Percentiles rank a stretch among this genome's conserved stretches.
Evolutionary conservation across 1,140 invertebrate genomes (phyloP).

Genomic region (Mylabris phalerata): DNA sequence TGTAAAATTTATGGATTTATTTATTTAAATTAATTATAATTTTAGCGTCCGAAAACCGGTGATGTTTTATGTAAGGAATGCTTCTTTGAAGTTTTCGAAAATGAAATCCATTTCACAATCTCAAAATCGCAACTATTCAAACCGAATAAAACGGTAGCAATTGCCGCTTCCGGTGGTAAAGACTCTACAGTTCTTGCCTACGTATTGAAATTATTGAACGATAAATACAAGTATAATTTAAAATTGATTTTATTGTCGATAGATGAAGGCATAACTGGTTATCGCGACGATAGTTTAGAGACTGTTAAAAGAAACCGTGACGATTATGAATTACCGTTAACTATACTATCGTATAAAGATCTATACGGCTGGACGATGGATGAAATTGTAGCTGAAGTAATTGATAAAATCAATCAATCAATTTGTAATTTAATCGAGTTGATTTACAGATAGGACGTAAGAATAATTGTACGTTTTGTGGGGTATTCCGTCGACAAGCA

Average conservation of each 20-base stretch:
- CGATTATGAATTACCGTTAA: slow-evolving; percentile 90
- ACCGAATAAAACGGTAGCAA: slow-evolving; percentile 80
- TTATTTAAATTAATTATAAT: slow-evolving; percentile 12
- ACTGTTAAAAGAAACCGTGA: slow-evolving; percentile 91
- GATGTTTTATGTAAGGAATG: slow-evolving; percentile 92
- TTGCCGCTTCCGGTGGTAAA: slow-evolving; percentile 97
- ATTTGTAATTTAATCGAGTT: slow-evolving; percentile 11
- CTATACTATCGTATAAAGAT: slow-evolving; percentile 96
- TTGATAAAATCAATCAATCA: neutral
- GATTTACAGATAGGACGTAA: slow-evolving; percentile 77
- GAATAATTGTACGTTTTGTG: slow-evolving; percentile 99
- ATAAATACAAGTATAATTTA: slow-evolving; percentile 86
- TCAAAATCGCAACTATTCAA: slow-evolving; percentile 77
- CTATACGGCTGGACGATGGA: slow-evolving; percentile 99
- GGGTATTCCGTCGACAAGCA: slow-evolving; percentile 93
- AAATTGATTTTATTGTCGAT: slow-evolving; percentile 91
- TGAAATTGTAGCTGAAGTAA: slow-evolving; percentile 81
- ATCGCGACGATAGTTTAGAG: slow-evolving; percentile 95
- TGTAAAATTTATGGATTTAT: neutral
- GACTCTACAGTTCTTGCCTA: slow-evolving; percentile 97
- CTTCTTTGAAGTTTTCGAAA: slow-evolving; percentile 91
- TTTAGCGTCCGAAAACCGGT: slow-evolving; percentile 81
- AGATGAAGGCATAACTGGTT: slow-evolving; percentile 98
- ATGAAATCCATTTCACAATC: slow-evolving; percentile 95
- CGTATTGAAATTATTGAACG: slow-evolving; percentile 86